Base-by-base conservation (phyloP, 2,113 vertebrate genomes). In the Dolichallabes microphthalmus region DNA sequence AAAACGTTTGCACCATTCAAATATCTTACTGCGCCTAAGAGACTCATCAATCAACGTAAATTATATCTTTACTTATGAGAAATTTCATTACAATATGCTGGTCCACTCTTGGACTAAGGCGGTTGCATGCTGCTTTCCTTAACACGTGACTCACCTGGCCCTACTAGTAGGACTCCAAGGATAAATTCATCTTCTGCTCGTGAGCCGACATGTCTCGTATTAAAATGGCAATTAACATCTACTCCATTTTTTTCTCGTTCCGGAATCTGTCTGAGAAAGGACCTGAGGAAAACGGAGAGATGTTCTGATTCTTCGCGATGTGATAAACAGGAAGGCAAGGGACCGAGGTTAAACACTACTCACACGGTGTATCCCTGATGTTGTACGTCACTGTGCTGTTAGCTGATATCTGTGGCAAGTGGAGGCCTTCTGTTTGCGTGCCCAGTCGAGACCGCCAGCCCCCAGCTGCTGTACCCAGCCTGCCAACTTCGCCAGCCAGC, bases 391-490 rank as follows among this genome's bases (percentile, higher is more conserved):
- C 30, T n/a, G 19, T 71, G 52, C 52, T 73, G 64, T 79, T 69
- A 79, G 30, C 58, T 45, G 68, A 80, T 84, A 73, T 80, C 50
- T 4, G 76, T 45, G 50, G 77, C 30, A 11, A n/a, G 8, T 39
- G 55, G 78, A 83, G 39, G 27, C 75, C 58, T 50, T 88, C 75
- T 52, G 58, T 86, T 63, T 73, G 85, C 10, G 66, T 84, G 79
- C 69, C 82, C 22, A 61, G 61, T 82, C 74, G 14, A 45, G 79
- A 52, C 45, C 0, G 74, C 74, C 71, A 84, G 83, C 83, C 52
- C 39, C 32, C 32, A 87, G 75, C 39, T 80, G 86, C 82, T 69
- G 32, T 80, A 69, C 86, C 79, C 84, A 80, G 76, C 71, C 80
- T 82, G 63, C 82, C 64, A 82, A 52, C 45, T 50, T 82, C 2